phyloP scores from a whole-genome alignment of 2,797 vertebrate species.

The Acipenser ruthenus region DNA sequence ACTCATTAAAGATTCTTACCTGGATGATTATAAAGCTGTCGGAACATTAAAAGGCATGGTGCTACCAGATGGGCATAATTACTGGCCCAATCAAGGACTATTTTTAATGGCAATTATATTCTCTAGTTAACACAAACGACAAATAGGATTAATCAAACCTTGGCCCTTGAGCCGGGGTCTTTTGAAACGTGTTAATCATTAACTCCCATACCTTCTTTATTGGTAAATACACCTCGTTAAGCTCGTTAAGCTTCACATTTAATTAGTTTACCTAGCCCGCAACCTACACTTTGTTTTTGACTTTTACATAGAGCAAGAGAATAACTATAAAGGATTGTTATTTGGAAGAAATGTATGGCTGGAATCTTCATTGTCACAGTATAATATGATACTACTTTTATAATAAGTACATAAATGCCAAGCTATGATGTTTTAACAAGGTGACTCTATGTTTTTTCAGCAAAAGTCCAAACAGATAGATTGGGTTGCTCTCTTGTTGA shows the following conservation, averaged over 20 bases:
- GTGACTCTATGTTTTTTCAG: no score
- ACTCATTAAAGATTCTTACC: constrained; percentile 57
- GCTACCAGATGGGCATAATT: constrained; percentile 68
- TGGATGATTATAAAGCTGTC: constrained; percentile 62
- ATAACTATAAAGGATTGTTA: no score
- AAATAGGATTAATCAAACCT: constrained; percentile 61
- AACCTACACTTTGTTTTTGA: constrained; percentile 7
- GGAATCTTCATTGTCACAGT: no score
- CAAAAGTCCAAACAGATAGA: no score
- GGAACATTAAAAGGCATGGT: constrained; percentile 52
- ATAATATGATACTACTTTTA: no score
- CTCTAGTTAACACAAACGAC: constrained; percentile 41
- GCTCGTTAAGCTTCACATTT: constrained; percentile 29
- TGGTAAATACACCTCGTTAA: constrained; percentile 33
- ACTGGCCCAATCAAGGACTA: constrained; percentile 56
- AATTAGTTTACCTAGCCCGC: constrained; percentile 28
- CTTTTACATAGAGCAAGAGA: no score
- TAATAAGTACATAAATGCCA: no score
- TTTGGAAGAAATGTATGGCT: no score
- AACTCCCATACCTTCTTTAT: constrained; percentile 29
- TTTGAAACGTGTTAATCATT: constrained; percentile 44
- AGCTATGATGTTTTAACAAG: no score
- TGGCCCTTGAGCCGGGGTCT: constrained; percentile 26
- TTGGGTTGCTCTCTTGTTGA: no score
- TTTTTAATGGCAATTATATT: constrained; percentile 62